Evolutionary conservation across 2,888 invertebrate species (phyloP).

Genomic region (Eupithecia centaureata): DNA sequence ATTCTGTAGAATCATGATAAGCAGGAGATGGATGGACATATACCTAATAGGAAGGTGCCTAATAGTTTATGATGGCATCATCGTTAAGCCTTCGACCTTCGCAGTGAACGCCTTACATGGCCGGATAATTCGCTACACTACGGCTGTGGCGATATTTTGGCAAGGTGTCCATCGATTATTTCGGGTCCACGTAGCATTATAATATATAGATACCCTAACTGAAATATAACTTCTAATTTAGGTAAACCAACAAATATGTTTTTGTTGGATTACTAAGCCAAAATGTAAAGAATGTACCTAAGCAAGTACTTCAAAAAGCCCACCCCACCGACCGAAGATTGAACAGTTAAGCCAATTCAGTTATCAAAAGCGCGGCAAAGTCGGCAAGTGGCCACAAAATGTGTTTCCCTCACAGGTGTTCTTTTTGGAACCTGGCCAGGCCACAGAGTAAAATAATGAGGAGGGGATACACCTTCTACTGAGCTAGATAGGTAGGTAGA

Average conservation of each 20-base stretch:
- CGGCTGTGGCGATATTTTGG: slow-evolving; percentile 39
- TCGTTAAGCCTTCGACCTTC: not conserved
- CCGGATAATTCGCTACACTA: slow-evolving; percentile 20
- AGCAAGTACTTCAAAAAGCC: no score
- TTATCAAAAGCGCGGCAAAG: slow-evolving; percentile 34
- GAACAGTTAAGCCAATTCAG: slow-evolving; percentile 24
- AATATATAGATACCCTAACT: no score
- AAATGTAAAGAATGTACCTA: no score
- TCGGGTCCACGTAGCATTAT: no score
- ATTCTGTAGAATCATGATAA: not conserved
- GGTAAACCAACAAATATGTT: no score
- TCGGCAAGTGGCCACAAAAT: slow-evolving; percentile 40
- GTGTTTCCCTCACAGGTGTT: slow-evolving; percentile 42
- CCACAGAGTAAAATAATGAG: no score
- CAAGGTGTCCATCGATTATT: slow-evolving; percentile 40
- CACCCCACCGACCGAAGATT: no score
- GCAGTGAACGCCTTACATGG: not conserved
- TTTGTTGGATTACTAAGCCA: no score
- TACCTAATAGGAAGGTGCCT: not conserved
- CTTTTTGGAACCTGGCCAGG: slow-evolving; percentile 43
- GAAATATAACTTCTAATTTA: no score
- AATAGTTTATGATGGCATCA: not conserved
- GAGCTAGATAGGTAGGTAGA: no score
- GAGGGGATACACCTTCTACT: no score
- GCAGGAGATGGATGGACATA: not conserved